phyloP scores from a whole-genome alignment of 2,888 invertebrate species.

The Dolomedes plantarius region DNA sequence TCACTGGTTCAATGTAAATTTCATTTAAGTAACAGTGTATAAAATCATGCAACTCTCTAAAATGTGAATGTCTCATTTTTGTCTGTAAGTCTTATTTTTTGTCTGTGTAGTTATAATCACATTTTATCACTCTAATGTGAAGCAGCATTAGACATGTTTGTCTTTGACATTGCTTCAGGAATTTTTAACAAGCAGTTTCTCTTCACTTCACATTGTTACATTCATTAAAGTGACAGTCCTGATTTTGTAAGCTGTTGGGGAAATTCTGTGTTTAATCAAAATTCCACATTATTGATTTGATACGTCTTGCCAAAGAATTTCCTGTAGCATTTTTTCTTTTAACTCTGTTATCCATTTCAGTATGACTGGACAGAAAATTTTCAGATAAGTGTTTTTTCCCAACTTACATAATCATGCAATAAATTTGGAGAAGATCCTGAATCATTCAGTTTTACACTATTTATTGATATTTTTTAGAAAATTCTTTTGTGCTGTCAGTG shows the following conservation, averaged over 20 bases:
- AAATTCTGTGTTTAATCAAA: neutral
- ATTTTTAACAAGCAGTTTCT: conserved; percentile 10
- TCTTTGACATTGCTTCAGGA: conserved; percentile 21
- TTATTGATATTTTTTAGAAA: neutral
- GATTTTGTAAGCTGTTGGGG: neutral
- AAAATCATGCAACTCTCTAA: conserved; percentile 41
- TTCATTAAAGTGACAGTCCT: neutral
- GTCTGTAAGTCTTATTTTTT: conserved; percentile 31
- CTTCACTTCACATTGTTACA: conserved; percentile 8
- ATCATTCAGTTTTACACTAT: neutral
- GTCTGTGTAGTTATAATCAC: conserved; percentile 29
- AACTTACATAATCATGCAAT: neutral
- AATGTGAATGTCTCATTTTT: conserved; percentile 45
- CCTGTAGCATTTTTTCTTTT: neutral
- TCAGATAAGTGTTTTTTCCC: neutral
- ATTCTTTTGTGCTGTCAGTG: neutral
- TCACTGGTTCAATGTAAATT: conserved; percentile 58
- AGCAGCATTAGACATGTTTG: conserved; percentile 36
- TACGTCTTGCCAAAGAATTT: neutral
- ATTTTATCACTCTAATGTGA: conserved; percentile 50
- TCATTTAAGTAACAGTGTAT: conserved; percentile 53
- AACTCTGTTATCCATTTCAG: neutral
- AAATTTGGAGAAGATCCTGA: neutral
- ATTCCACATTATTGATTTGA: neutral
- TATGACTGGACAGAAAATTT: neutral